Evolutionary conservation across 2,888 invertebrate species (phyloP), one percentile per base, ranked within the genome.

Genomic region (Frankliniella fusca): DNA sequence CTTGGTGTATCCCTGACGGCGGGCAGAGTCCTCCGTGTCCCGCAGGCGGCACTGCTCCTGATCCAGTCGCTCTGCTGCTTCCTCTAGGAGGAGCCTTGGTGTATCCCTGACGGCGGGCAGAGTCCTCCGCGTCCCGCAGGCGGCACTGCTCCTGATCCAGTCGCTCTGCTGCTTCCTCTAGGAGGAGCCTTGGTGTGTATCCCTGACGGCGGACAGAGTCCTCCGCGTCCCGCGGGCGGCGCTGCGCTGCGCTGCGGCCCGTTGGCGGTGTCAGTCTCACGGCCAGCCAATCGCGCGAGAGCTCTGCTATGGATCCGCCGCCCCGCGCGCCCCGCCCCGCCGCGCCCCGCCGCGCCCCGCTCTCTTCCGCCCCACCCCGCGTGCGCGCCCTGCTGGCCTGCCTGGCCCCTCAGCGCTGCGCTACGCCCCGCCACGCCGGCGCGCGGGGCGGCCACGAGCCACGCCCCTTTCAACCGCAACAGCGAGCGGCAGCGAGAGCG

Each of bases 201-300:
- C 38, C 38, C 38, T 38, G 3, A 38, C 38, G 38, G 38, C 38
- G 38, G 38, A 38, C 38, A 2, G 38, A 38, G 38, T 38, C 38
- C 38, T 5, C 38, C 38, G 38, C 38, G 54, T 54, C 20, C 54
- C 12, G 54, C 20, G 15, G 54, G 54, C 54, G 54, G 54, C 54
- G 15, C 54, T 1, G 54, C 18, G 54, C 54, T 2, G 54, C 54
- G 54, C 18, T 2, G 54, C 54, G 54, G 70, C 70, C 70, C 70
- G 70, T 76, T 76, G 70, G 70, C 27, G 70, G 70, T 76, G 70
- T 76, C 70, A 76, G 70, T 76, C 70, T 76, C 70, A 76, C 70
- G 70, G 70, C 70, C 27, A 23, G 70, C 70, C 70, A 76, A 76
- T 76, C 70, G 70, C 70, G 70, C 23, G 70, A 23, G 70, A 76